A percentile compares a stretch with the other conserved stretches of the same genome.
Conservation (phyloP, 1,140 invertebrate species). For the Ips typographus region DNA sequence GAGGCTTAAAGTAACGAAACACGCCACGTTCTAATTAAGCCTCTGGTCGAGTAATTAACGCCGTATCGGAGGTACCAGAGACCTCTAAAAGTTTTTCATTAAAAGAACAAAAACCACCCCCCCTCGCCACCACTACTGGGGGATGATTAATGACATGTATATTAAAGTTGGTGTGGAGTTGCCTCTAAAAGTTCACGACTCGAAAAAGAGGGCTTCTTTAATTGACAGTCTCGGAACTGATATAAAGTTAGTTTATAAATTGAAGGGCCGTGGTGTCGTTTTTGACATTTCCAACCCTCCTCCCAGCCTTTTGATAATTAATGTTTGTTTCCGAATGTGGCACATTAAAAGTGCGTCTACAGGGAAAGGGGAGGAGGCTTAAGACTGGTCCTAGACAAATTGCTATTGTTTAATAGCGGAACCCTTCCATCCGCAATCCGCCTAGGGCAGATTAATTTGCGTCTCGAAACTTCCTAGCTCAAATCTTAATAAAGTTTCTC, state of each 20-base stretch:
- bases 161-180: slow-evolving; percentile 20
- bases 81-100: slow-evolving; percentile 11
- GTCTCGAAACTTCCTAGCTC: neutral
- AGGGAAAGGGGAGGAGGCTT: no score
- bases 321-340: slow-evolving; percentile 9
- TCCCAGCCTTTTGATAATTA: slow-evolving; percentile 2
- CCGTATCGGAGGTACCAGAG: neutral
- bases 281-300: neutral
- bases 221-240: slow-evolving; percentile 19
- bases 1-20: no score
- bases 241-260: slow-evolving; percentile 27
- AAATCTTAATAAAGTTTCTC: slow-evolving; percentile 5
- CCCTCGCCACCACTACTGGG: neutral
- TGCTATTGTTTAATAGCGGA: neutral
- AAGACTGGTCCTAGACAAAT: neutral
- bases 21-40: no score
- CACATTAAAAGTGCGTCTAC: no score
- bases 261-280: slow-evolving; percentile 16
- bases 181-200: slow-evolving; percentile 18
- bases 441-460: slow-evolving; percentile 1
- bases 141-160: slow-evolving; percentile 27
- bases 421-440: neutral
- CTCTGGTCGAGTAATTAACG: no score
- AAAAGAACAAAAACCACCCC: slow-evolving; percentile 15
- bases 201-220: slow-evolving; percentile 24